These are phyloP conservation scores for Sebastolobus altivelis DNA, from an alignment of 2,797 vertebrate species.

Conservation along the genomic window DNA sequence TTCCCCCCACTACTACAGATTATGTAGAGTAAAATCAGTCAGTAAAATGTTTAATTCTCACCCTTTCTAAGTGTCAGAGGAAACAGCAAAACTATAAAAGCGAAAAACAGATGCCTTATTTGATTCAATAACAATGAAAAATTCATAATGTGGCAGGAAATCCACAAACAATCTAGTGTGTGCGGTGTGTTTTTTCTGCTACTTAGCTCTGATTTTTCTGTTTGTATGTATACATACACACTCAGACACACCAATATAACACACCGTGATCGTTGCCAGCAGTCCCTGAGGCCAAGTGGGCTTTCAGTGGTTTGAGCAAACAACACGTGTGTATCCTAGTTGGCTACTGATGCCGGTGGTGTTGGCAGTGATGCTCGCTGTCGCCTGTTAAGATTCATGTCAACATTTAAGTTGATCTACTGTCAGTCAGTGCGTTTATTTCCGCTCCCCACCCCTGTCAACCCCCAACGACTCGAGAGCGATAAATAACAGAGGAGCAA, in stretches of 20 bases:
- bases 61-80: neutral
- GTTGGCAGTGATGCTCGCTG: slow-evolving; percentile 73
- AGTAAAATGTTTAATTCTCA: slow-evolving; percentile 15
- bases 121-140: slow-evolving; percentile 20
- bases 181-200: slow-evolving; percentile 16
- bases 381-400: slow-evolving; percentile 84
- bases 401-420: slow-evolving; percentile 87
- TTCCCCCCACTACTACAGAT: neutral
- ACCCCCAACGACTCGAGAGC: slow-evolving; percentile 53
- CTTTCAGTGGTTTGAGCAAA: slow-evolving; percentile 80
- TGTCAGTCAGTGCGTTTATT: slow-evolving; percentile 81
- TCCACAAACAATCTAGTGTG: slow-evolving; percentile 8
- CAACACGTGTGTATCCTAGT: slow-evolving; percentile 77
- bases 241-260: slow-evolving; percentile 30
- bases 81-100: neutral
- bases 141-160: slow-evolving; percentile 5
- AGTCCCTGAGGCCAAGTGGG: slow-evolving; percentile 76
- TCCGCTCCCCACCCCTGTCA: slow-evolving; percentile 43
- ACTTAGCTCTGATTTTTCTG: slow-evolving; percentile 33
- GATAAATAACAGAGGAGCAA: slow-evolving; percentile 80
- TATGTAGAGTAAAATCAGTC: neutral
- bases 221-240: slow-evolving; percentile 50
- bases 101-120: slow-evolving; percentile 13
- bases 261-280: slow-evolving; percentile 43
- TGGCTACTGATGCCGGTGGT: slow-evolving; percentile 32